Evolutionary conservation across 2,888 invertebrate genomes (phyloP).

Genomic region (Synergus itoensis): DNA sequence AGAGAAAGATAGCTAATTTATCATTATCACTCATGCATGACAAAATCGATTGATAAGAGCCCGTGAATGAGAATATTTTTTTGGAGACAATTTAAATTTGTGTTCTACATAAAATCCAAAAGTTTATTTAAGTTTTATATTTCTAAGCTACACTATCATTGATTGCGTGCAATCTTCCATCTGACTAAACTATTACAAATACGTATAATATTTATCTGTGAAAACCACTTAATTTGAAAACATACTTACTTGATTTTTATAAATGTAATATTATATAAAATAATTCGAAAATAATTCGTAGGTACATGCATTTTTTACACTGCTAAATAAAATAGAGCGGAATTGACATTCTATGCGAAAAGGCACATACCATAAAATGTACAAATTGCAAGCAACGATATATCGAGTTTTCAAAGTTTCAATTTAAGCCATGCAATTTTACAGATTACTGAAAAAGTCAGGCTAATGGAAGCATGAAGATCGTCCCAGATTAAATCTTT

Average conservation of each 20-base stretch:
- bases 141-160: background rate
- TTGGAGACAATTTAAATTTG: background rate
- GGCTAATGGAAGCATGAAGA: constrained; percentile 64
- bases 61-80: constrained; percentile 15
- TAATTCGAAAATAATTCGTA: background rate
- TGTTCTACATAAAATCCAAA: constrained; percentile 41
- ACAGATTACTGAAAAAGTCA: constrained; percentile 53
- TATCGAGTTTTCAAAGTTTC: background rate
- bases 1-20: constrained; percentile 26
- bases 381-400: constrained; percentile 5
- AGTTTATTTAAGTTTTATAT: no score
- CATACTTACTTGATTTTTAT: background rate
- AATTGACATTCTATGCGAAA: background rate
- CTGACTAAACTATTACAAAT: background rate
- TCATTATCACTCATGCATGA: constrained; percentile 25
- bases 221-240: background rate
- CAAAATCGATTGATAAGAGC: background rate
- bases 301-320: background rate
- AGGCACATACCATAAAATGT: constrained; percentile 1
- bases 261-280: background rate
- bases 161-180: background rate
- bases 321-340: background rate
- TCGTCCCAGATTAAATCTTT: constrained; percentile 71
- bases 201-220: background rate
- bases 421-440: constrained; percentile 52